Conservation (phyloP, 2,888 invertebrate genomes). For the Xestia xanthographa region DNA sequence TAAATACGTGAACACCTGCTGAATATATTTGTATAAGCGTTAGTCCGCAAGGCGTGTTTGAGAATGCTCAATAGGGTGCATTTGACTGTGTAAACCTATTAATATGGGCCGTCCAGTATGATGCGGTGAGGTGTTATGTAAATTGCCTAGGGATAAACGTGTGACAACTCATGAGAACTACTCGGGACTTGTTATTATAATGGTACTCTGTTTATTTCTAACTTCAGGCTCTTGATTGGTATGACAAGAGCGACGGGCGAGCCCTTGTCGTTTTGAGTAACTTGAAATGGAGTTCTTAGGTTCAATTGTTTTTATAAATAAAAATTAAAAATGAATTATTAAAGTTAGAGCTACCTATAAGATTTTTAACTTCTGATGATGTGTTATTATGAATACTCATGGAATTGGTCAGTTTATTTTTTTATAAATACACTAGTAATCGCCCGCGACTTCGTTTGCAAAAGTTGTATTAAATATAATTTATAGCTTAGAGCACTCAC, state of each 20-base stretch:
- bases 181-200: slow-evolving; percentile 60
- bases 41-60: slow-evolving; percentile 81
- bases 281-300: background rate
- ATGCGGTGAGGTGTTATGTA: slow-evolving; percentile 83
- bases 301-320: slow-evolving; percentile 6
- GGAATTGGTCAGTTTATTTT: background rate
- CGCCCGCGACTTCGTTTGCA: too few relatives aligned
- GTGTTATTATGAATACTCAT: too few relatives aligned
- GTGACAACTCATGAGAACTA: slow-evolving; percentile 72
- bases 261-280: slow-evolving; percentile 22
- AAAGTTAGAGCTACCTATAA: background rate
- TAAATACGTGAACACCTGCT: slow-evolving; percentile 89
- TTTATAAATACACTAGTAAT: background rate
- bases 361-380: background rate
- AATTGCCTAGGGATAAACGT: slow-evolving; percentile 74
- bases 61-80: slow-evolving; percentile 85
- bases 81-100: slow-evolving; percentile 88
- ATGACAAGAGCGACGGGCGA: slow-evolving; percentile 13
- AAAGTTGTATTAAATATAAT: too few relatives aligned
- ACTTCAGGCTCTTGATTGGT: slow-evolving; percentile 27
- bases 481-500: too few relatives aligned
- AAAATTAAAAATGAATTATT: background rate
- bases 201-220: slow-evolving; percentile 50
- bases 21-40: slow-evolving; percentile 87
- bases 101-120: slow-evolving; percentile 80